Conservation (phyloP, 2,113 vertebrate species). For the Colius striatus region DNA sequence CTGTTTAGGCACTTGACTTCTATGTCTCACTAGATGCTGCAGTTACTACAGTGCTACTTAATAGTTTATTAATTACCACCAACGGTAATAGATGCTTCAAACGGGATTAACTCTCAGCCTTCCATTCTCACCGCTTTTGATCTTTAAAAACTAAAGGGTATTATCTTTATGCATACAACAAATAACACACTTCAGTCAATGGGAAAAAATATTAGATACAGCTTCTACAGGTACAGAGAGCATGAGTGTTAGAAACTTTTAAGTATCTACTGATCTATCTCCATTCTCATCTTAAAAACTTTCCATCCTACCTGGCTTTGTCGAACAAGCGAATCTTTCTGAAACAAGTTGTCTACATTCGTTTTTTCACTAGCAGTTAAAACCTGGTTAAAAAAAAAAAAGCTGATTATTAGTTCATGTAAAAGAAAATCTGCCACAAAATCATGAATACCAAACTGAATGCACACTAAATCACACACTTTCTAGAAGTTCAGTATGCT, state of each 20-base stretch:
- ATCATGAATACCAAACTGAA: not conserved
- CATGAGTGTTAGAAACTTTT: not conserved
- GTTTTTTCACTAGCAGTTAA: constrained; percentile 91
- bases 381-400: constrained; percentile 73
- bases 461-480: not conserved
- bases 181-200: not conserved
- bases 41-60: not conserved
- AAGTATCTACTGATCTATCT: not conserved
- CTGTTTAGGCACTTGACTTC: not conserved
- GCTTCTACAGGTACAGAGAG: not conserved
- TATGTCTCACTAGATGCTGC: not conserved
- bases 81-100: not conserved
- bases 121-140: not conserved
- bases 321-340: constrained; percentile 88
- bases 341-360: constrained; percentile 90
- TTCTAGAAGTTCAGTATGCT: not conserved
- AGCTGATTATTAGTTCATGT: not conserved
- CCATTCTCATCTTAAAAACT: not conserved
- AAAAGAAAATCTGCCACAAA: not conserved
- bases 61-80: not conserved
- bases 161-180: not conserved
- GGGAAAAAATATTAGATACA: not conserved
- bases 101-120: not conserved
- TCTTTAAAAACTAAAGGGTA: not conserved
- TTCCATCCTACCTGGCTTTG: constrained; percentile 89